Percentiles rank a stretch among this genome's conserved stretches.
Conservation (phyloP, 2,888 invertebrate species). For the Mythimna impura region DNA sequence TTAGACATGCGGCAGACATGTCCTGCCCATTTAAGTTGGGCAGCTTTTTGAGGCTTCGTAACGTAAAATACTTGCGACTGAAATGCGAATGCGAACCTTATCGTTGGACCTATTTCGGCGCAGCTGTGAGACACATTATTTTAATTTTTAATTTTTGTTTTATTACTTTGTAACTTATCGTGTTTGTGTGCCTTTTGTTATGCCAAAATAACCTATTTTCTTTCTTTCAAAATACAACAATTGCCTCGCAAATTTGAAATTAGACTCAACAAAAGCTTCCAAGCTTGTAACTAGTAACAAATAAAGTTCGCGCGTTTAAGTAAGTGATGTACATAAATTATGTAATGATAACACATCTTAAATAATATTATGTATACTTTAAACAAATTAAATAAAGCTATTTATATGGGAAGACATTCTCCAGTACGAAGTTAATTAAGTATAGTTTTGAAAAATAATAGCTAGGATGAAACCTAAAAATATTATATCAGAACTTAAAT, state of each 20-base stretch:
- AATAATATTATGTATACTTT: conserved; percentile 48
- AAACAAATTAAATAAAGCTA: conserved; percentile 55
- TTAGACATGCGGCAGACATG: too few species aligned
- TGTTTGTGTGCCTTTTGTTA: too few species aligned
- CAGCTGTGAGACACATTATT: too few species aligned
- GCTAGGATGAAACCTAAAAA: conserved; percentile 3
- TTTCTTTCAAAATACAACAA: too few species aligned
- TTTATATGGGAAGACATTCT: conserved; percentile 54
- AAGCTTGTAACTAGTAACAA: neutral
- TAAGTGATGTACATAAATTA: conserved; percentile 15
- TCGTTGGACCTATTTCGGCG: too few species aligned
- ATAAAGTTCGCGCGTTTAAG: conserved; percentile 33
- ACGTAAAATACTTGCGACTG: too few species aligned
- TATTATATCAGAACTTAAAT: neutral
- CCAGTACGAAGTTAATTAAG: conserved; percentile 19
- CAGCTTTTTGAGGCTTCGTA: too few species aligned
- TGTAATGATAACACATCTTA: conserved; percentile 31
- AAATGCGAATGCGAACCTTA: too few species aligned
- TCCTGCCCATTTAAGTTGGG: too few species aligned
- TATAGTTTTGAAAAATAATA: conserved; percentile 32
- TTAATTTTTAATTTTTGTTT: too few species aligned
- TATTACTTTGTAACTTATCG: too few species aligned
- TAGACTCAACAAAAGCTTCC: conserved; percentile 1
- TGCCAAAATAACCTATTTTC: too few species aligned
- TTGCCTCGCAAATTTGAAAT: neutral